phyloP scores from a whole-genome alignment of 1,140 invertebrate genomes.

The Ptiloglossa arizonensis region DNA sequence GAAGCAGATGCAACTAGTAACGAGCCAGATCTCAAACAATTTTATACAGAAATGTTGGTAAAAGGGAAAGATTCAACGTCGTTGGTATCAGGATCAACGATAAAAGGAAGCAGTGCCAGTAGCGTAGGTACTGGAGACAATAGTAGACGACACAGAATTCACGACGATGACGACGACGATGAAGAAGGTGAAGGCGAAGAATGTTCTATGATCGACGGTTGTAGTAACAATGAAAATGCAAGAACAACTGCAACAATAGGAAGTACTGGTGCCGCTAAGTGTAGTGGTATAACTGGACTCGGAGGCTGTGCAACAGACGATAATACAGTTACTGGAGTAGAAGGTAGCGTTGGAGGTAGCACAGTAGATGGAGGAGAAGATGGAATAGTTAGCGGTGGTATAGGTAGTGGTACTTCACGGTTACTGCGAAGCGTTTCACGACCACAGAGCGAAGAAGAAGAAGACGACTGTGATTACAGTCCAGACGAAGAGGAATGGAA shows the following conservation, averaged over 20 bases:
- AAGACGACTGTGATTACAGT: conserved; percentile 89
- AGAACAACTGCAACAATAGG: conserved; percentile 35
- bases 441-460: conserved; percentile 87
- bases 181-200: conserved; percentile 65
- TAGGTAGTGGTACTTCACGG: conserved; percentile 75
- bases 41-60: conserved; percentile 83
- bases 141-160: conserved; percentile 45
- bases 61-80: conserved; percentile 80
- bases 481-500: conserved; percentile 90
- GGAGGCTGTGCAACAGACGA: conserved; percentile 29
- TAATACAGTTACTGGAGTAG: conserved; percentile 24
- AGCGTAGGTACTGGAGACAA: conserved; percentile 29
- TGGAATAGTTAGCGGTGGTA: conserved; percentile 52
- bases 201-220: conserved; percentile 46
- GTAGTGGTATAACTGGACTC: conserved; percentile 34
- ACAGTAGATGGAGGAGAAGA: conserved; percentile 66
- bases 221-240: conserved; percentile 42
- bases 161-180: conserved; percentile 66
- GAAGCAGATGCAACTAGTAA: conserved; percentile 74
- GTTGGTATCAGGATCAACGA: conserved; percentile 40
- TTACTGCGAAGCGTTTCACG: conserved; percentile 84
- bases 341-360: conserved; percentile 32
- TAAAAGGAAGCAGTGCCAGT: conserved; percentile 63
- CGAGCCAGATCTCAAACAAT: conserved; percentile 80
- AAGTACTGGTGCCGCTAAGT: conserved; percentile 27